Evolutionary conservation across 2,797 vertebrate genomes (phyloP).

Genomic region (Labeo calbasu): DNA sequence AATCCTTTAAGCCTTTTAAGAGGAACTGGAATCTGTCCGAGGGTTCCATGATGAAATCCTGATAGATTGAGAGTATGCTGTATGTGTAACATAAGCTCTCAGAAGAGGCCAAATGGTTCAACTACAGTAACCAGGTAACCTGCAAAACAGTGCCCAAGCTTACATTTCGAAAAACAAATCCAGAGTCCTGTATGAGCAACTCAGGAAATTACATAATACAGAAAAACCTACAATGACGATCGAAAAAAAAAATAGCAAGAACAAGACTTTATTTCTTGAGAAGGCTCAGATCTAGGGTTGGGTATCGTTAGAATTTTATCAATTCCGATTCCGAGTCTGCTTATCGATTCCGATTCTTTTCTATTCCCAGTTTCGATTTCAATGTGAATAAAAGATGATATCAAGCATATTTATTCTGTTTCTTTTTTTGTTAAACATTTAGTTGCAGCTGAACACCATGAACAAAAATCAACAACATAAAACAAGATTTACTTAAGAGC

Average conservation of each 20-base stretch:
- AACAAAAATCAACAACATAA: too few relatives aligned
- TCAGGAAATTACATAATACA: constrained; percentile 41
- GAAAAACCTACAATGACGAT: background rate
- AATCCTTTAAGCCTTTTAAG: constrained; percentile 36
- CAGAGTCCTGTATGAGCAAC: constrained; percentile 29
- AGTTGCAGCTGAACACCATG: too few relatives aligned
- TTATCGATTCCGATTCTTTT: too few relatives aligned
- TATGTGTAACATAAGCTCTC: constrained; percentile 63
- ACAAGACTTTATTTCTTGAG: background rate
- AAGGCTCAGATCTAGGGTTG: background rate
- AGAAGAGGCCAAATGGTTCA: constrained; percentile 38
- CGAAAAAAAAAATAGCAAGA: constrained; percentile 1
- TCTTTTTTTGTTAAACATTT: too few relatives aligned
- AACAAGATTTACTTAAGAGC: too few relatives aligned
- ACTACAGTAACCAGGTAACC: constrained; percentile 71
- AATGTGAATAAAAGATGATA: too few relatives aligned
- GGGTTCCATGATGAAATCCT: constrained; percentile 47
- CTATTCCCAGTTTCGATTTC: too few relatives aligned
- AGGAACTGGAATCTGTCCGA: constrained; percentile 28
- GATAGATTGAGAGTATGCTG: constrained; percentile 49
- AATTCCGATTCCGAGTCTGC: too few relatives aligned
- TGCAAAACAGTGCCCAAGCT: constrained; percentile 71
- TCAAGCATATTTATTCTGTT: too few relatives aligned
- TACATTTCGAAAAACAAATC: constrained; percentile 44
- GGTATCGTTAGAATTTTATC: too few relatives aligned